Evolutionary conservation across 2,113 vertebrate species (phyloP).

Genomic region (Nothobranchius kuhntae): DNA sequence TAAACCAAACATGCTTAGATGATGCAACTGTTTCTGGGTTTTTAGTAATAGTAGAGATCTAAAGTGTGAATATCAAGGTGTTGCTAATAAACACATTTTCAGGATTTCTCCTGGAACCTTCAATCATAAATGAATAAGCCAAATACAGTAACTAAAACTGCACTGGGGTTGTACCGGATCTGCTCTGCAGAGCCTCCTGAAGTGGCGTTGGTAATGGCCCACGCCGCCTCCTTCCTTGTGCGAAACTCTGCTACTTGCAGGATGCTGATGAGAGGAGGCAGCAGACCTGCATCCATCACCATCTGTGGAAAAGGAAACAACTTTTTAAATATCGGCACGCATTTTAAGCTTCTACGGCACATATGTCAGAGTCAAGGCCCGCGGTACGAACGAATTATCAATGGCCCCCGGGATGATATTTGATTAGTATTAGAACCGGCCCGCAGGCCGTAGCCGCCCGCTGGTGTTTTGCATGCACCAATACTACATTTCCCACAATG

Average conservation of each 20-base stretch:
- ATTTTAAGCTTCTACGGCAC: not conserved
- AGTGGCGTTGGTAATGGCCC: conserved; percentile 98
- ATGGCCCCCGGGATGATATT: no score
- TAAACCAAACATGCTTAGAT: not conserved
- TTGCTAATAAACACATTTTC: no score
- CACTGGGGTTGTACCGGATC: conserved; percentile 78
- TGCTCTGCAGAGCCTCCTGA: conserved; percentile 96
- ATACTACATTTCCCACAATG: no score
- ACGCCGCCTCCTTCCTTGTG: conserved; percentile 96
- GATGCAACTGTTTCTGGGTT: not conserved
- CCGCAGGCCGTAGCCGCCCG: no score
- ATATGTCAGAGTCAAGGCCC: no score
- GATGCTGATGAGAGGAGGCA: conserved; percentile 93
- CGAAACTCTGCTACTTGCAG: conserved; percentile 97
- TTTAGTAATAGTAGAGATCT: not conserved
- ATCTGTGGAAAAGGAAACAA: conserved; percentile 76
- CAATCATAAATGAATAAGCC: not conserved
- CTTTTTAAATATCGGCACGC: not conserved
- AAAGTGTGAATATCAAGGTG: no score
- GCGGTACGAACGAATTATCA: no score
- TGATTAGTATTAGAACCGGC: no score
- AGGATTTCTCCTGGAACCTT: no score
- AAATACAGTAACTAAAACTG: not conserved
- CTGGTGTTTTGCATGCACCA: no score
- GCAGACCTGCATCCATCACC: conserved; percentile 93